Evolutionary conservation across 2,888 invertebrate species (phyloP).

Genomic region (Tuberolachnus salignus): DNA sequence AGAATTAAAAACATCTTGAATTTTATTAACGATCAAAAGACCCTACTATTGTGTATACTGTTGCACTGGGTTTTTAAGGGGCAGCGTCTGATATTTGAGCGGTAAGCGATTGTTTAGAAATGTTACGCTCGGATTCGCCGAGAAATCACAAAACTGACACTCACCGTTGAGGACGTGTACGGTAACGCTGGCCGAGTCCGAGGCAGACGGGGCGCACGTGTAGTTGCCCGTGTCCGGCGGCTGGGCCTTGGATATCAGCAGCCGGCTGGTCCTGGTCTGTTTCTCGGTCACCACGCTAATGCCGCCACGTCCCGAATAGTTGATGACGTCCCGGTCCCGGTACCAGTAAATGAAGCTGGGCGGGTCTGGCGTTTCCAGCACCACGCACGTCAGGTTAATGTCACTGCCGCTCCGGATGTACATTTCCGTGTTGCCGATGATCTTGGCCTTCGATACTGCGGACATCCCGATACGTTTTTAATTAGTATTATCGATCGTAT

Average conservation of each 20-base stretch:
- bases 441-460: constrained; percentile 87
- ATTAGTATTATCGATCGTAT: too few species aligned
- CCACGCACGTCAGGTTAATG: constrained; percentile 89
- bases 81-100: too few species aligned
- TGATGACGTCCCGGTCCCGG: constrained; percentile 67
- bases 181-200: constrained; percentile 81
- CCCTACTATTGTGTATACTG: too few species aligned
- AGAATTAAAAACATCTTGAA: too few species aligned
- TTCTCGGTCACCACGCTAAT: constrained; percentile 67
- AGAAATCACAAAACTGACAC: too few species aligned
- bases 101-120: too few species aligned
- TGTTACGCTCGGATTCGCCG: too few species aligned
- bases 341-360: constrained; percentile 76
- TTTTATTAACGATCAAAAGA: too few species aligned
- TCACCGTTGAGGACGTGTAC: constrained; percentile 81
- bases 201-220: constrained; percentile 69
- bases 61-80: too few species aligned
- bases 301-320: constrained; percentile 68
- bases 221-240: constrained; percentile 72
- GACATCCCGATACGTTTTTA: neutral
- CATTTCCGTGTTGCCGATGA: constrained; percentile 82
- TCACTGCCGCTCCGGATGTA: constrained; percentile 89
- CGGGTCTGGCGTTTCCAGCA: constrained; percentile 80
- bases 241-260: constrained; percentile 69
- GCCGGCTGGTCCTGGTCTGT: constrained; percentile 65